These are phyloP conservation scores for Pyrrhia umbra DNA, from an alignment of 2,888 invertebrate species.

Conservation along the genomic window DNA sequence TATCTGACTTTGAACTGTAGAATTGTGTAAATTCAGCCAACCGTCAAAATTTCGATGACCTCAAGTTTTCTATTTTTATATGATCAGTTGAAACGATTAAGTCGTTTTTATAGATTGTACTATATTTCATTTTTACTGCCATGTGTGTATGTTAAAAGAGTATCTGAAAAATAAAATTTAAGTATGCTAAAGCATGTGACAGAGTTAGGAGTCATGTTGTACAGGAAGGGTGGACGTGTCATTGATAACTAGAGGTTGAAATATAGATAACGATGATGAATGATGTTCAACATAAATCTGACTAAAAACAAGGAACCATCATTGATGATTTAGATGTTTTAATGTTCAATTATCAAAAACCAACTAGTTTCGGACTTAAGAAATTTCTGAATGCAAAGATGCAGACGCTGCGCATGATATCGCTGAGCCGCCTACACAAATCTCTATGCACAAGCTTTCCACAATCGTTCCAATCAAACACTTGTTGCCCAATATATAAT, in stretches of 20 bases:
- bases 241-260: constrained; percentile 1
- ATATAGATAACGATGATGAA: background rate
- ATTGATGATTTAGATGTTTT: background rate
- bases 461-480: constrained; percentile 44
- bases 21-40: constrained; percentile 33
- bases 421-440: constrained; percentile 1
- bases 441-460: constrained; percentile 35
- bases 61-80: constrained; percentile 42
- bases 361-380: background rate
- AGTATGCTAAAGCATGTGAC: background rate
- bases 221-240: background rate
- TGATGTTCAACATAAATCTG: background rate
- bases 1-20: constrained; percentile 53
- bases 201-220: background rate
- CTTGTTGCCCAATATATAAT: constrained; percentile 61
- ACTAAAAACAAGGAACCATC: background rate
- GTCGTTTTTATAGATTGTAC: constrained; percentile 19
- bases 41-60: constrained; percentile 52
- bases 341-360: background rate
- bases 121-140: constrained; percentile 13
- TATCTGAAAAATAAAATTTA: too few relatives aligned
- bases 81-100: constrained; percentile 43
- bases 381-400: constrained; percentile 1
- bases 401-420: background rate
- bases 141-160: background rate